Evolutionary conservation across 2,113 vertebrate genomes (phyloP).

Genomic region (Eupsittula cactorum): DNA sequence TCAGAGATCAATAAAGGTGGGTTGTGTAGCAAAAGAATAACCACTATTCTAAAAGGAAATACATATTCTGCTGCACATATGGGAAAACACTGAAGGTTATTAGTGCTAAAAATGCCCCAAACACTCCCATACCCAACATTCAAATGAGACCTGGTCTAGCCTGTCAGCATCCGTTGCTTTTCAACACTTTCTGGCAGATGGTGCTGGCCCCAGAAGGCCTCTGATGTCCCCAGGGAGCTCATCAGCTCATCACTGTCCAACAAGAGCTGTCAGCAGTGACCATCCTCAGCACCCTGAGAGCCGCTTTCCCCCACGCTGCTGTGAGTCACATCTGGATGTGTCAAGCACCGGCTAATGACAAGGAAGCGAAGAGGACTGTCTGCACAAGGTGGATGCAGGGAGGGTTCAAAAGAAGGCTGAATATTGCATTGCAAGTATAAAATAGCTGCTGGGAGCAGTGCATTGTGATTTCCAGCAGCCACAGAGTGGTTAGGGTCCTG

Average conservation of each 20-base stretch:
- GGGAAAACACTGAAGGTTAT: not conserved
- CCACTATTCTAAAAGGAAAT: not conserved
- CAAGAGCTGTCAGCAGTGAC: not conserved
- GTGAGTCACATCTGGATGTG: not conserved
- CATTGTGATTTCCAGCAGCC: not conserved
- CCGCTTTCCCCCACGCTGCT: rapidly evolving
- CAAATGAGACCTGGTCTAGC: not conserved
- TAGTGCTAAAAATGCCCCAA: not conserved
- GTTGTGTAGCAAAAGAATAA: not conserved
- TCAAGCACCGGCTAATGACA: not conserved
- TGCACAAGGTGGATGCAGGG: not conserved
- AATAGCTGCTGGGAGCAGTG: not conserved
- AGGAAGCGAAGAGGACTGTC: not conserved
- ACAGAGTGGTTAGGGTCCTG: not conserved
- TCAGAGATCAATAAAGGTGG: not conserved
- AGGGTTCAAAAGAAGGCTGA: not conserved
- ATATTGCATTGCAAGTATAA: not conserved
- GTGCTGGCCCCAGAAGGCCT: not conserved
- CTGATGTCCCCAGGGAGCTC: not conserved
- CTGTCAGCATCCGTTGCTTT: not conserved
- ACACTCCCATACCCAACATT: rapidly evolving
- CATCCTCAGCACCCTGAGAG: not conserved
- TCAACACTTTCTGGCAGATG: not conserved
- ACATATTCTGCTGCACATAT: not conserved
- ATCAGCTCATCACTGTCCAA: not conserved